phyloP scores from a whole-genome alignment of 2,797 vertebrate genomes.

The Poecilia gillii region DNA sequence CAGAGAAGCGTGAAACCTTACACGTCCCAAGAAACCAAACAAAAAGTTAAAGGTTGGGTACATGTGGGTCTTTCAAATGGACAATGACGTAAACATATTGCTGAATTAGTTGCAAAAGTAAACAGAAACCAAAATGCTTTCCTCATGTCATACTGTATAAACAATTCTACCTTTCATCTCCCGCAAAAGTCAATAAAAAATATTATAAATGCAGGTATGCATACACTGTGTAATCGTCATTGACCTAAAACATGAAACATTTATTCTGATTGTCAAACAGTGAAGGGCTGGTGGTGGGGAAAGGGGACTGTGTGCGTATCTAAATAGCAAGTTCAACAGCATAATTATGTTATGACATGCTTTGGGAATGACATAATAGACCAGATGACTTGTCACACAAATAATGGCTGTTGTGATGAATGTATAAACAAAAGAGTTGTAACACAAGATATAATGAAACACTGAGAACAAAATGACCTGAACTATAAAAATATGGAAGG shows the following conservation, averaged over 20 bases:
- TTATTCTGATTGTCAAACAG: neutral
- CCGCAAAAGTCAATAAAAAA: neutral
- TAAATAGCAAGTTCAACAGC: neutral
- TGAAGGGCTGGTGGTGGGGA: neutral
- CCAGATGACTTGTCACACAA: constrained; percentile 8
- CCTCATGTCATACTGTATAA: neutral
- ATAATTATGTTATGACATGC: neutral
- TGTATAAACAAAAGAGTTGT: neutral
- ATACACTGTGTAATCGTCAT: neutral
- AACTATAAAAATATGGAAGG: neutral
- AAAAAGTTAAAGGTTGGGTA: neutral
- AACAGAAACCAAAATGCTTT: neutral
- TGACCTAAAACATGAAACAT: neutral
- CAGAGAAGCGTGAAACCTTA: neutral
- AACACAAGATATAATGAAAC: neutral
- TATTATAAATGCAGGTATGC: neutral
- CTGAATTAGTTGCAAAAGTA: neutral
- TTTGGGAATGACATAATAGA: neutral
- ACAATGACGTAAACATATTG: neutral
- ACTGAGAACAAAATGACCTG: neutral
- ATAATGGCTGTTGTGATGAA: neutral
- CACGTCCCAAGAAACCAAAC: neutral
- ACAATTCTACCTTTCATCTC: neutral
- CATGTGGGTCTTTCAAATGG: neutral
- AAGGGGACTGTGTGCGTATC: neutral